Base-by-base conservation (phyloP, 2,797 vertebrate genomes). In the Hydrolagus colliei region DNA sequence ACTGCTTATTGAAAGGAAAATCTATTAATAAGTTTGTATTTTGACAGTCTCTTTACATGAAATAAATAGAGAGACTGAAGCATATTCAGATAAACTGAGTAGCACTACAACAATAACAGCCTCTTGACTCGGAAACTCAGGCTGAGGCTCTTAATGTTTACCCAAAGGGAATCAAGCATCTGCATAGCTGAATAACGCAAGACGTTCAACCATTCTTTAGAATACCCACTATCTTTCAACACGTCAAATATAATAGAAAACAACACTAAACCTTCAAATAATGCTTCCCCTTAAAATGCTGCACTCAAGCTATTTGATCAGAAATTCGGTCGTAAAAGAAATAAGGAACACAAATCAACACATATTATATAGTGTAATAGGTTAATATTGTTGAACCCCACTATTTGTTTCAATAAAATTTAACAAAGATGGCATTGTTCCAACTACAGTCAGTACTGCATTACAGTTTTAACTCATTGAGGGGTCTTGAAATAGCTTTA, bases 151-250 rank as follows among this genome's bases (percentile, higher is more conserved):
- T 32, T 68, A 71, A 71, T 35, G 79, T 68, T 82, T 68, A 82
- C 14, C 79, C 65, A 68, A 4, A 71, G 79, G 79, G 65, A 82
- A 82, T 9, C 63, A 82, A 68, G n/a, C 20, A 16, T 65, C 63
- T 82, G 63, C 14, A 63, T 32, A 82, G 67, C 41, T 82, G 79
- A 82, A 82, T 82, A 82, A 80, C 65, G 62, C 41, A 27, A 82
- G 32, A 82, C 9, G 67, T 68, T 68, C 27, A 82, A 68, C 65
- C 18, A 11, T 82, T 67, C 68, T 67, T 59, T 18, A 32, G 65
- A 22, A 22, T 80, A 65, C 62, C 27, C 9, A 68, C 8, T 4
- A 71, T 71, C n/a, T 68, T 68, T 67, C 65, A 82, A 20, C 8
- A 41, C 68, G 79, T 67, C 79, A 68, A 41, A 20, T 82, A 65